Conservation (phyloP, 2,797 vertebrate genomes). For the Tangara arthus region DNA sequence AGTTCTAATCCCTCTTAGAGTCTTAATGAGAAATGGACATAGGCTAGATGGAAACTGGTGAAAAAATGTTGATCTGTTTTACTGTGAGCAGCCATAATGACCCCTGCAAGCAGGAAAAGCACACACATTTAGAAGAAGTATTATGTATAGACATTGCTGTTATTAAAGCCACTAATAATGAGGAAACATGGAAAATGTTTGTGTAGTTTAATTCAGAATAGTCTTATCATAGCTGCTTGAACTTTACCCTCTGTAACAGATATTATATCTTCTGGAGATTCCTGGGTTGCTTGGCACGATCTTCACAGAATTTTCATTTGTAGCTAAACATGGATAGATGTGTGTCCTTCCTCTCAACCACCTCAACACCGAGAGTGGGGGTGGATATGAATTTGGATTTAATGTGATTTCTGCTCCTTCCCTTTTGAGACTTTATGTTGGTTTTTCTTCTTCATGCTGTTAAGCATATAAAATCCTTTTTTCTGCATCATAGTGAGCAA, state of each 20-base stretch:
- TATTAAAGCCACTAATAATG: background rate
- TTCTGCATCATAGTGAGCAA: background rate
- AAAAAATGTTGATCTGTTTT: background rate
- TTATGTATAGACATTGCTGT: background rate
- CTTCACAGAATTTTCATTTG: constrained; percentile 1
- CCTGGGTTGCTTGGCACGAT: background rate
- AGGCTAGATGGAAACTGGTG: background rate
- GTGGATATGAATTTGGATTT: background rate
- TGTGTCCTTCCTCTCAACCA: background rate
- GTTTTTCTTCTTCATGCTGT: background rate
- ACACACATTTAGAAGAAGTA: background rate
- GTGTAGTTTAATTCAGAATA: background rate
- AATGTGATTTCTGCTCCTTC: background rate
- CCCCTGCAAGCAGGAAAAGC: background rate
- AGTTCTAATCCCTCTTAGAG: background rate
- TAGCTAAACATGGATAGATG: background rate
- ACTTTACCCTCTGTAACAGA: background rate
- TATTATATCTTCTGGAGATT: background rate
- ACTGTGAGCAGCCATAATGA: background rate
- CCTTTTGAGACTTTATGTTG: background rate
- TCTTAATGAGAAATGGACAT: background rate
- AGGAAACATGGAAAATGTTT: background rate
- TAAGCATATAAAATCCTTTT: background rate
- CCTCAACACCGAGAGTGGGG: background rate
- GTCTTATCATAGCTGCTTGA: background rate